Percentiles rank a stretch among this genome's conserved stretches.
phyloP scores from a whole-genome alignment of 2,797 vertebrate genomes.

The Anabas testudineus region DNA sequence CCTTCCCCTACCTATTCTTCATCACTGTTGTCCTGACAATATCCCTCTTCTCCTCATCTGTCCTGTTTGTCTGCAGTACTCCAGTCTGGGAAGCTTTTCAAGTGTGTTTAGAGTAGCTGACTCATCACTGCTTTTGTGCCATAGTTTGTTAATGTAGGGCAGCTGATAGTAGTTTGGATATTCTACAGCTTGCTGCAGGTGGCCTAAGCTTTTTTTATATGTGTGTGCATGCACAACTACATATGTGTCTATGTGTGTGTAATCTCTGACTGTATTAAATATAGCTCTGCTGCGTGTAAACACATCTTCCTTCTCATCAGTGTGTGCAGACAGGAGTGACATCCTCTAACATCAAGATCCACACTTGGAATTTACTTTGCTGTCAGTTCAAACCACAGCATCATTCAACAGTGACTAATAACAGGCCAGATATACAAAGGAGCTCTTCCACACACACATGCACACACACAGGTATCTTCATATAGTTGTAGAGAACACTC shows the following conservation, averaged over 20 bases:
- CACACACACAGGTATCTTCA: no score
- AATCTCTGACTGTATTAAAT: slow-evolving; percentile 64
- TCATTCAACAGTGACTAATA: slow-evolving; percentile 76
- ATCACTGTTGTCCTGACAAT: slow-evolving; percentile 16
- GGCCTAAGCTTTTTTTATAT: slow-evolving; percentile 57
- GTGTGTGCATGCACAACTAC: slow-evolving; percentile 33
- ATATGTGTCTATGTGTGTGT: slow-evolving; percentile 45
- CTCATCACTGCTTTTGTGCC: slow-evolving; percentile 69
- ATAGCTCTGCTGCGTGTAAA: slow-evolving; percentile 61
- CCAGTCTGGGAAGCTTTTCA: slow-evolving; percentile 59
- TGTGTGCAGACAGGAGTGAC: slow-evolving; percentile 62
- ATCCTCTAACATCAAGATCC: slow-evolving; percentile 53
- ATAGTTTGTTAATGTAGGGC: slow-evolving; percentile 68
- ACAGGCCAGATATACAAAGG: slow-evolving; percentile 54
- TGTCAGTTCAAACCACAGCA: slow-evolving; percentile 52
- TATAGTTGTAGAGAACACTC: no score
- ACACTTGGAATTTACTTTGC: slow-evolving; percentile 56
- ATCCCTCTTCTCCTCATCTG: slow-evolving; percentile 32
- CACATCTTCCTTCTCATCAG: slow-evolving; percentile 62
- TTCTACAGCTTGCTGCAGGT: slow-evolving; percentile 63
- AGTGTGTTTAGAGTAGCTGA: slow-evolving; percentile 77
- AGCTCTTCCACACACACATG: slow-evolving; percentile 11
- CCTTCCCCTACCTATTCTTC: slow-evolving; percentile 25
- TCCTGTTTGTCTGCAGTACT: slow-evolving; percentile 48
- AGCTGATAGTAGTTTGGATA: slow-evolving; percentile 67